Base-by-base conservation (phyloP, 2,113 vertebrate species). In the Capricornis sumatraensis region DNA sequence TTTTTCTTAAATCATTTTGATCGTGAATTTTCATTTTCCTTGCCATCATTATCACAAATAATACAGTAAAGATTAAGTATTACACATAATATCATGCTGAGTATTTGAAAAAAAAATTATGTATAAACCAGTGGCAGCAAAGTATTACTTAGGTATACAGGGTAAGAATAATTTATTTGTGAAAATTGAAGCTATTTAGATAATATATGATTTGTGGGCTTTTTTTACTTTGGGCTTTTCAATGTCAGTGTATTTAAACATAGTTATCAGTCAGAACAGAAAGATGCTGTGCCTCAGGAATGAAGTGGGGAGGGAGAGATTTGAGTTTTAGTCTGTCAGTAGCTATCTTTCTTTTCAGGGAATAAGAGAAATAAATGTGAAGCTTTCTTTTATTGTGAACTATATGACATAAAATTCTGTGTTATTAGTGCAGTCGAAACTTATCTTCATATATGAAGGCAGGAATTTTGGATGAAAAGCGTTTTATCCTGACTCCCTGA, bases 341-440 rank as follows among this genome's bases (percentile, higher is more conserved):
- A 78, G 45, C 36, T 94, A 7, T 55, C 53, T 53, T 87, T 74
- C 43, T 78, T 86, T 81, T 52, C 36, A 57, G 47, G 17, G 21
- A 52, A 2, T 47, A 84, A 81, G 64, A 86, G 5, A 40, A 96
- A 90, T 93, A 47, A 97, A 83, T 90, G 16, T 87, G 86, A 94
- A 27, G 2, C 8, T 90, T 78, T 62, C 60, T 91, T 95, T 97
- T 96, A 86, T 91, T 97, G n/a, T 97, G 53, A 93, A 64, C n/a
- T 78, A 11, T 89, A 13, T 87, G 58, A 89, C 53, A 50, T 86
- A 89, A 58, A 85, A 40, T 85, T 67, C 27, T 67, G 8, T 53
- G 19, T 92, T 91, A 28, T 1, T 78, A 52, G 21, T 94, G 30
- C 47, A 43, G 79, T 74, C 81, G 40, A 94, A 89, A 94, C 7